Conservation (phyloP, 2,113 vertebrate genomes). For the Polyodon spathula region DNA sequence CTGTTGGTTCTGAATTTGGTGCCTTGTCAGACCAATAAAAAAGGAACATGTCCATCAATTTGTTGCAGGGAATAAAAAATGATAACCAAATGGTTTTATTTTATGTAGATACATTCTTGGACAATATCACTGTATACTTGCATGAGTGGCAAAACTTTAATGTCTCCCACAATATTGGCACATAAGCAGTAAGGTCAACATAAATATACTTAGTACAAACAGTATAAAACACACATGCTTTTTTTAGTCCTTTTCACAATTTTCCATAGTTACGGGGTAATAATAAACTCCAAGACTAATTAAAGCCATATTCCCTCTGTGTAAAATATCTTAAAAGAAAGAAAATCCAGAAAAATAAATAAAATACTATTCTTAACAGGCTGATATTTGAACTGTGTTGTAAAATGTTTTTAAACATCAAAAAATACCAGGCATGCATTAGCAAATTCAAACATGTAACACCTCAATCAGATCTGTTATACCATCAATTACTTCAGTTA, state of each 20-base stretch:
- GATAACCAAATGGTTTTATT: conserved; percentile 65
- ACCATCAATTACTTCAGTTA: conserved; percentile 28
- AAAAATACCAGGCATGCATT: conserved; percentile 66
- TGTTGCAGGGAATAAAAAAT: conserved; percentile 41
- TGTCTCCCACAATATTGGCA: conserved; percentile 59
- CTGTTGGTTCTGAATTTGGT: too few relatives aligned
- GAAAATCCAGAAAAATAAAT: conserved; percentile 19
- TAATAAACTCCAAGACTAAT: conserved; percentile 44
- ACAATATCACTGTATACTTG: conserved; percentile 66
- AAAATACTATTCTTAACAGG: conserved; percentile 29
- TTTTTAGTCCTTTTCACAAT: conserved; percentile 39
- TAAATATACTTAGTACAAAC: conserved; percentile 64
- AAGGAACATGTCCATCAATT: conserved; percentile 3
- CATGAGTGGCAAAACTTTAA: conserved; percentile 63
- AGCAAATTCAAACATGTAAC: conserved; percentile 50
- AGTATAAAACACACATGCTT: conserved; percentile 70
- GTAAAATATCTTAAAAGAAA: conserved; percentile 29
- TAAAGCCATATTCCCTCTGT: conserved; percentile 55
- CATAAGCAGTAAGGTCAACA: conserved; percentile 66
- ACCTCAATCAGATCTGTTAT: conserved; percentile 32
- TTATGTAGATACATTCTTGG: conserved; percentile 64
- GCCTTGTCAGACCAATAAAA: conserved; percentile 23
- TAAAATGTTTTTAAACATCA: conserved; percentile 48
- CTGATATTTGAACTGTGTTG: conserved; percentile 29
- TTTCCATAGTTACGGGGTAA: conserved; percentile 38